These are phyloP conservation scores for Drosophila trapezifrons DNA, from an alignment of 1,140 invertebrate genomes.

Conservation along the genomic window DNA sequence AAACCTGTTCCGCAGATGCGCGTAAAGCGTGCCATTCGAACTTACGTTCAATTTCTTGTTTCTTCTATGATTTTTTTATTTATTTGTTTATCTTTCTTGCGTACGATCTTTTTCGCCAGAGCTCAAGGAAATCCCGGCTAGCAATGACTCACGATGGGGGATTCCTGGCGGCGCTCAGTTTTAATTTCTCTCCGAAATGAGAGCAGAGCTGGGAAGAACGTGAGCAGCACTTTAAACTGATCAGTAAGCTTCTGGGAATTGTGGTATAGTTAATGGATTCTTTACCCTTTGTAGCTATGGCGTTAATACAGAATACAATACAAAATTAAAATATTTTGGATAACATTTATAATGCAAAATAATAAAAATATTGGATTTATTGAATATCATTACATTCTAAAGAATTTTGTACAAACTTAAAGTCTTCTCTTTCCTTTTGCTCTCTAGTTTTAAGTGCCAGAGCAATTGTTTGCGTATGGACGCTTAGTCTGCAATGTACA, in stretches of 20 bases:
- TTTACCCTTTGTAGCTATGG: neutral
- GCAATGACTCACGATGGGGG: constrained; percentile 39
- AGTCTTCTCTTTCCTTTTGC: too few relatives aligned
- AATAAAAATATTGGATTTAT: too few relatives aligned
- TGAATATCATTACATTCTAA: too few relatives aligned
- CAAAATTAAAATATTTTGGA: too few relatives aligned
- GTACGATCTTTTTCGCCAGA: constrained; percentile 21
- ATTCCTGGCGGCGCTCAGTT: constrained; percentile 21
- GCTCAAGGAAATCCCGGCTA: constrained; percentile 35
- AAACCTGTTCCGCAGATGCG: constrained; percentile 44
- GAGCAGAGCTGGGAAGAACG: neutral
- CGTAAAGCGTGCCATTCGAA: constrained; percentile 19
- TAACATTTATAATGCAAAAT: too few relatives aligned
- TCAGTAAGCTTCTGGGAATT: neutral
- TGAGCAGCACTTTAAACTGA: constrained; percentile 8
- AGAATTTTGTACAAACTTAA: too few relatives aligned
- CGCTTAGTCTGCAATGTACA: too few relatives aligned
- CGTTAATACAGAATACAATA: too few relatives aligned
- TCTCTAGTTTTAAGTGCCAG: too few relatives aligned
- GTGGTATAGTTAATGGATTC: neutral
- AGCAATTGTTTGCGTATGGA: too few relatives aligned
- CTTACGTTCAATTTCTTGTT: constrained; percentile 12
- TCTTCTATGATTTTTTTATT: constrained; percentile 39
- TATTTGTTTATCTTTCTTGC: constrained; percentile 27
- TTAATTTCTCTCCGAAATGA: constrained; percentile 7